Evolutionary conservation across 2,888 invertebrate genomes (phyloP).

Genomic region (Athalia circularis): DNA sequence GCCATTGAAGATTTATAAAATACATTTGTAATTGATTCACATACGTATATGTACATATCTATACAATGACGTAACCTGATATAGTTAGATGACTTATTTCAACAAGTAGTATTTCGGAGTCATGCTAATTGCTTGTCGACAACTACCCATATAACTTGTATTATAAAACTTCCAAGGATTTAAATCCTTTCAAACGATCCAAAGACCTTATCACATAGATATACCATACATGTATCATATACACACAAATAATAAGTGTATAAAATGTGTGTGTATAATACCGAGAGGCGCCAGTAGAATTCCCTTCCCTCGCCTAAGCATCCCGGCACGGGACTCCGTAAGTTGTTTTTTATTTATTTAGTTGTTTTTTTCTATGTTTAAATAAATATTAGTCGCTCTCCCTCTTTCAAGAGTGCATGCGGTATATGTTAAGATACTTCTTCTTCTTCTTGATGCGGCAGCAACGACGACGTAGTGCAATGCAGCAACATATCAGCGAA

Average conservation of each 20-base stretch:
- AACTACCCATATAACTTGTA: background rate
- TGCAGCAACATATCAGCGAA: too few species aligned
- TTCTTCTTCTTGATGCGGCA: too few species aligned
- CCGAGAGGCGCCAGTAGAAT: conserved; percentile 38
- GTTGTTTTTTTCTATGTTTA: background rate
- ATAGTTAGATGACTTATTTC: conserved; percentile 17
- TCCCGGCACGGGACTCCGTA: conserved; percentile 38
- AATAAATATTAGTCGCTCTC: conserved; percentile 35
- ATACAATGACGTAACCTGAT: conserved; percentile 35
- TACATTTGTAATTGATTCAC: conserved; percentile 37
- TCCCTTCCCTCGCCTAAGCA: conserved; percentile 30
- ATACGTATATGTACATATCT: background rate
- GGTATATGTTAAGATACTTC: background rate
- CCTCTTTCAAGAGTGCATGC: background rate
- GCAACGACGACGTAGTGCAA: too few species aligned
- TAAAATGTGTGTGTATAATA: background rate
- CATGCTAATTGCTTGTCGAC: conserved; percentile 25
- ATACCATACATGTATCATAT: background rate
- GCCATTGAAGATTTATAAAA: conserved; percentile 21
- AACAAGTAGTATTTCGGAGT: conserved; percentile 21
- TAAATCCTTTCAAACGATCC: conserved; percentile 25
- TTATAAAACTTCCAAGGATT: conserved; percentile 35
- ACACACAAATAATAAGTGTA: background rate
- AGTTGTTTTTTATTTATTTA: conserved; percentile 1
- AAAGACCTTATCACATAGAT: background rate